Evolutionary conservation across 2,797 vertebrate species (phyloP).

Genomic region (Acanthurus leucopareius): DNA sequence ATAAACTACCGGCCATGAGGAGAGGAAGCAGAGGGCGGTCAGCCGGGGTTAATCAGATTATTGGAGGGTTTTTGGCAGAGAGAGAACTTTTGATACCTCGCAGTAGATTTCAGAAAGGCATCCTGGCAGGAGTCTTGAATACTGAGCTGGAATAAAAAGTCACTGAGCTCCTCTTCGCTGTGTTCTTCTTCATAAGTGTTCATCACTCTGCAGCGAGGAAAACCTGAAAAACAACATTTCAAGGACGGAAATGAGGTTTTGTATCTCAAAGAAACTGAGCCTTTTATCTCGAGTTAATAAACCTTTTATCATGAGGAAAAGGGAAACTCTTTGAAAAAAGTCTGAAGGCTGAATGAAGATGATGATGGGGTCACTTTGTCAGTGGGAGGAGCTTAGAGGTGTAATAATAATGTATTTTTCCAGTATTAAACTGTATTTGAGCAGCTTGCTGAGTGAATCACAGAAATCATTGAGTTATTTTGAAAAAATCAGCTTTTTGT

Average conservation of each 20-base stretch:
- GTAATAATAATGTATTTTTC: too few species aligned
- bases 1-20: constrained; percentile 75
- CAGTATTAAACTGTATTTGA: too few species aligned
- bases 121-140: constrained; percentile 86
- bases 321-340: too few species aligned
- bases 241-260: background rate
- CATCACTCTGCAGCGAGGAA: constrained; percentile 71
- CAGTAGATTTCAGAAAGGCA: constrained; percentile 69
- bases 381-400: too few species aligned
- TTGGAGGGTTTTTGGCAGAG: background rate
- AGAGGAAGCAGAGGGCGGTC: constrained; percentile 14
- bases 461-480: too few species aligned
- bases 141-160: constrained; percentile 84
- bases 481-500: too few species aligned
- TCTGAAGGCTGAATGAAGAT: too few species aligned
- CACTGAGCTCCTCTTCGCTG: constrained; percentile 84
- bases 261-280: too few species aligned
- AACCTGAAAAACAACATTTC: background rate
- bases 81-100: constrained; percentile 79
- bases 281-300: too few species aligned
- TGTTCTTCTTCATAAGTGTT: constrained; percentile 76
- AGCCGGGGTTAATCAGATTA: background rate
- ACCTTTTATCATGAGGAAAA: too few species aligned
- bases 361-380: too few species aligned
- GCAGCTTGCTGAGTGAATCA: too few species aligned